A percentile compares a stretch with the other conserved stretches of the same genome.
phyloP scores from a whole-genome alignment of 2,888 invertebrate genomes.

The Dichetophora obliterata region DNA sequence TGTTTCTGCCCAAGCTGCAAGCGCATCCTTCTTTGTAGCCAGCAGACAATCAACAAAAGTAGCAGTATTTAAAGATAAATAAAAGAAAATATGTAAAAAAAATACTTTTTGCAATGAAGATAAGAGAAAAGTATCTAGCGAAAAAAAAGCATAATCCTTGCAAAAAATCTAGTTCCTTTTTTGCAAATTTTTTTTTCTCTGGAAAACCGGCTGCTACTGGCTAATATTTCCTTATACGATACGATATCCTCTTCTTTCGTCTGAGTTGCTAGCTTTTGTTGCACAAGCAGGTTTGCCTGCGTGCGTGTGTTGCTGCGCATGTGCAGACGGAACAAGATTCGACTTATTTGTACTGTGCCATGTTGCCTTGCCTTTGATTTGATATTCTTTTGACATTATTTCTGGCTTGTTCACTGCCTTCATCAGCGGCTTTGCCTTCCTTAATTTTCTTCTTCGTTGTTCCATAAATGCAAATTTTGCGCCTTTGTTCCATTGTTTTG shows the following conservation, averaged over 20 bases:
- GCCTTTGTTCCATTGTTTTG: constrained; percentile 10
- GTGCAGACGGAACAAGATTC: neutral
- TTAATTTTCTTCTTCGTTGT: neutral
- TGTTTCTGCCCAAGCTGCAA: neutral
- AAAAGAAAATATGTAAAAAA: neutral
- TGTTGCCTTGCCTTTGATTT: neutral
- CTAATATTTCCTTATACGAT: neutral
- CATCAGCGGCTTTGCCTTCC: neutral
- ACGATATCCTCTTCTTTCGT: too few relatives aligned
- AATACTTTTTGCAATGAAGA: neutral
- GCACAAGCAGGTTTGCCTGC: constrained; percentile 14
- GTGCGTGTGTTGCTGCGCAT: constrained; percentile 16
- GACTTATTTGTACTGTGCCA: neutral
- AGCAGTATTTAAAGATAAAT: neutral
- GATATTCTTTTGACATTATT: neutral
- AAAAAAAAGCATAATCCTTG: neutral
- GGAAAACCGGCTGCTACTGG: neutral
- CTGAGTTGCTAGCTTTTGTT: constrained; percentile 1
- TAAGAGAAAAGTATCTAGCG: neutral
- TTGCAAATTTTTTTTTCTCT: neutral
- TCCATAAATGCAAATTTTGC: constrained; percentile 21
- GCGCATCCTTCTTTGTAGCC: neutral
- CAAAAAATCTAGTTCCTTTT: neutral
- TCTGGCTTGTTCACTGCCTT: constrained; percentile 3
- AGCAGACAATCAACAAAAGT: neutral